phyloP scores from a whole-genome alignment of 2,888 invertebrate genomes.

The Noctuana brunneofusca region DNA sequence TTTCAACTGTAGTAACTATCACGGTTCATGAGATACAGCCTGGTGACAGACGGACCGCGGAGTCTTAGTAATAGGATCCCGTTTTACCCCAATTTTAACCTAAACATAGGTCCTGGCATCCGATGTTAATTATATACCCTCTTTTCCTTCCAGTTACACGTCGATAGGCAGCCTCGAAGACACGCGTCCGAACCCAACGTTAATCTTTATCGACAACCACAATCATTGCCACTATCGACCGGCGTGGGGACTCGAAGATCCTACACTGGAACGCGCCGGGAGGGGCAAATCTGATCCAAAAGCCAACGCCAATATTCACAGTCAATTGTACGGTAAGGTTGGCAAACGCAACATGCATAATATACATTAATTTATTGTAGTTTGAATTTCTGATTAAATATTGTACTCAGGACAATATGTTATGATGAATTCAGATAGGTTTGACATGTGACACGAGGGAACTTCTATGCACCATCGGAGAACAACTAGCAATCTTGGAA shows the following conservation, averaged over 20 bases:
- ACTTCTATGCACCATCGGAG: too few relatives aligned
- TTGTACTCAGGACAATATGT: too few relatives aligned
- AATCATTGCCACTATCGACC: constrained; percentile 84
- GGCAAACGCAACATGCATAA: not conserved
- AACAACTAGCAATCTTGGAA: too few relatives aligned
- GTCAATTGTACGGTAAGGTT: not conserved
- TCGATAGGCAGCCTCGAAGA: constrained; percentile 92
- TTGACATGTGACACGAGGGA: too few relatives aligned
- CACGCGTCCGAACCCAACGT: constrained; percentile 90
- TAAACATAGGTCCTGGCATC: too few relatives aligned
- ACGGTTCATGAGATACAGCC: too few relatives aligned
- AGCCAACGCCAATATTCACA: constrained; percentile 31
- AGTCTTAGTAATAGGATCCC: too few relatives aligned
- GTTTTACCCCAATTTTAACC: too few relatives aligned
- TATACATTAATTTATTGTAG: constrained; percentile 11
- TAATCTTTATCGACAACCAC: constrained; percentile 77
- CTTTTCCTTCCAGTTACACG: constrained; percentile 85
- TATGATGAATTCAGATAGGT: too few relatives aligned
- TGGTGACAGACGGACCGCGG: too few relatives aligned
- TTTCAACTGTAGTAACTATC: too few relatives aligned
- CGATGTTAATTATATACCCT: not conserved
- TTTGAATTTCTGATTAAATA: not conserved
- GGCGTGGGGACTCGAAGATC: constrained; percentile 87
- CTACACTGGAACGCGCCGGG: constrained; percentile 84
- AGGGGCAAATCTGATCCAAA: constrained; percentile 43